A percentile compares a stretch with the other conserved stretches of the same genome.
phyloP scores from a whole-genome alignment of 2,888 invertebrate species.

The Lasioglossum lativentre region DNA sequence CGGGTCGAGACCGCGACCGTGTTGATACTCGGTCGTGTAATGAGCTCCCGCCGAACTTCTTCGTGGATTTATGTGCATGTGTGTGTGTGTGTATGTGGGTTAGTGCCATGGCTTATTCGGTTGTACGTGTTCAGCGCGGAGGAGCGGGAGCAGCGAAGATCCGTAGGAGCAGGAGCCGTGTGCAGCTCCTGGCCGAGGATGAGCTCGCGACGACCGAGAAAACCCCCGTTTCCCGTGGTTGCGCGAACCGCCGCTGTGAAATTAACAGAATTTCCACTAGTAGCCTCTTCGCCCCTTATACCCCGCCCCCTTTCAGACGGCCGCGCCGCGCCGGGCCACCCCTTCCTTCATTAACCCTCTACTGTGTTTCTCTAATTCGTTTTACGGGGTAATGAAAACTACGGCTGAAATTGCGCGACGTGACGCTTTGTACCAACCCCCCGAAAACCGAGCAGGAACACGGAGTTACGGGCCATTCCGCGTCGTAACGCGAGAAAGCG shows the following conservation, averaged over 20 bases:
- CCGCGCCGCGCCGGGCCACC: background rate
- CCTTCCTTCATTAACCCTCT: conserved; percentile 56
- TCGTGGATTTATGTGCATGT: background rate
- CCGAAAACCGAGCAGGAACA: conserved; percentile 35
- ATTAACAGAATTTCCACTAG: conserved; percentile 60
- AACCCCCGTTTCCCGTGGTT: conserved; percentile 45
- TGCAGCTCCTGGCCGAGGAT: conserved; percentile 13
- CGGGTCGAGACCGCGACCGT: conserved; percentile 41
- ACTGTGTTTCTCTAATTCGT: conserved; percentile 62
- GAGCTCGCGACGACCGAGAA: conserved; percentile 50
- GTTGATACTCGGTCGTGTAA: conserved; percentile 61
- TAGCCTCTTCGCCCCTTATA: conserved; percentile 7
- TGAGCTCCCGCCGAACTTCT: conserved; percentile 64
- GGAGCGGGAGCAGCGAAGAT: background rate
- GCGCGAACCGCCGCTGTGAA: conserved; percentile 60
- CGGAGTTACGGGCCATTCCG: conserved; percentile 17
- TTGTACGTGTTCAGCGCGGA: conserved; percentile 10
- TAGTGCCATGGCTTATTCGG: conserved; percentile 16
- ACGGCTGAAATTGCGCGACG: conserved; percentile 54
- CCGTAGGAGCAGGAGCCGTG: background rate
- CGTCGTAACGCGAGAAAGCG: background rate
- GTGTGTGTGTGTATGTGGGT: conserved; percentile 26
- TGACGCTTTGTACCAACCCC: conserved; percentile 48
- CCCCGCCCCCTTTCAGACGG: background rate
- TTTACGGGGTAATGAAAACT: conserved; percentile 58